Base-by-base conservation (phyloP, 2,888 invertebrate genomes). In the Helleia helle region DNA sequence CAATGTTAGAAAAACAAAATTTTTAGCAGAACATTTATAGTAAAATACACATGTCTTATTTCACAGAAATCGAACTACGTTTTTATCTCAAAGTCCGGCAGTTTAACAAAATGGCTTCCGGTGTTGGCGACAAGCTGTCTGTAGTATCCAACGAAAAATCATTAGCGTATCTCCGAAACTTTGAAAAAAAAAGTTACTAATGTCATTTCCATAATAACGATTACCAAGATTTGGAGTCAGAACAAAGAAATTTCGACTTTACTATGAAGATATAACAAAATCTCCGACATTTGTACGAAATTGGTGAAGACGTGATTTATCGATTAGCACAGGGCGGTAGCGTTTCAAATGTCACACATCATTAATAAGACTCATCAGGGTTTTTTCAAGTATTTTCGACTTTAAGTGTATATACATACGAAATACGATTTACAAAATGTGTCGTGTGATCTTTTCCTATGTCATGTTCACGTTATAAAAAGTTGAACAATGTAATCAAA, bases 91-190 rank as follows among this genome's bases (percentile, higher is more conserved):
- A 9, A 31, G 31, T 29, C 43, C 37, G 26, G 37, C 25, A 29
- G 36, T 36, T 42, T 37, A 22, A 22, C 8, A 22, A 22, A 22
- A 22, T 5, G 22, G 57, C 64, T 65, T 72, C 71, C 73, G 74
- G 62, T 52, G 45, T 38, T 46, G 74, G 75, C 75, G 75, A 67
- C 75, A 66, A 46, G 56, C 73, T 55, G 75, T 75, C 75, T 75
- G 59, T 56, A 49, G 46, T 37, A 36, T 5, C 38, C 14, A 26
- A 29, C 37, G 18, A 52, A 53, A 46, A 48, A 43, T 41, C 44
- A 48, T 40, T 41, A 42, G 38, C 43, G 40, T 39, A 44, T 39
- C 40, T 40, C 40, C 39, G 41, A 44, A 41, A 54, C 48, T 26
- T 36, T 36, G 49, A 55, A 49, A 49, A 47, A 45, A 42, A 5